Conservation (phyloP, 2,888 invertebrate genomes). For the Microchrysa polita region DNA sequence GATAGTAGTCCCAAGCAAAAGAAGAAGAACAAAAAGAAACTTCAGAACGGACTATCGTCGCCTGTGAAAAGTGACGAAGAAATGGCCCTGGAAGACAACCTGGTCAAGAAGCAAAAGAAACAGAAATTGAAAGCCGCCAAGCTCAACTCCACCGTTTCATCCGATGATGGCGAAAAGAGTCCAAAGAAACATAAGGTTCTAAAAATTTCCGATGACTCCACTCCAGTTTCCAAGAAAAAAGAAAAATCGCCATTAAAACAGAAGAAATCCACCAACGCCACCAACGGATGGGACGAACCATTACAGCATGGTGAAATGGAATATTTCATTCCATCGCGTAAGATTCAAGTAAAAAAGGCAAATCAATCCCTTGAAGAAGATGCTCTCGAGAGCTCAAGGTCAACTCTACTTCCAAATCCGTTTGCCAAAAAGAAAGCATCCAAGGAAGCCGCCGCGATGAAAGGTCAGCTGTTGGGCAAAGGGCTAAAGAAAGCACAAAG, state of each 20-base stretch:
- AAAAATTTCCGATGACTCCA: neutral
- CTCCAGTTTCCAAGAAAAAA: neutral
- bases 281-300: conserved; percentile 63
- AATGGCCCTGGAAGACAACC: neutral
- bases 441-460: conserved; percentile 33
- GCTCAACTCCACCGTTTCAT: neutral
- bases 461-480: conserved; percentile 49
- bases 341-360: conserved; percentile 57
- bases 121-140: neutral
- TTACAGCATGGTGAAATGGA: conserved; percentile 64
- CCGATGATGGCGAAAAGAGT: neutral
- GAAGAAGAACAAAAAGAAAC: neutral
- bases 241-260: conserved; percentile 45
- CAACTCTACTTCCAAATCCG: conserved; percentile 54
- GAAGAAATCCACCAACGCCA: too few species aligned
- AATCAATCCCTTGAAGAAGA: conserved; percentile 54
- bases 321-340: conserved; percentile 59
- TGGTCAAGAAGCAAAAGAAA: conserved; percentile 49
- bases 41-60: neutral
- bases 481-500: conserved; percentile 48
- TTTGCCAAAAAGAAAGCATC: conserved; percentile 51
- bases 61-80: neutral
- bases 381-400: conserved; percentile 51
- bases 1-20: neutral
- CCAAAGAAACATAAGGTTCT: neutral